Evolutionary conservation across 1,140 invertebrate genomes (phyloP).

Genomic region (Macrostomum lignano): DNA sequence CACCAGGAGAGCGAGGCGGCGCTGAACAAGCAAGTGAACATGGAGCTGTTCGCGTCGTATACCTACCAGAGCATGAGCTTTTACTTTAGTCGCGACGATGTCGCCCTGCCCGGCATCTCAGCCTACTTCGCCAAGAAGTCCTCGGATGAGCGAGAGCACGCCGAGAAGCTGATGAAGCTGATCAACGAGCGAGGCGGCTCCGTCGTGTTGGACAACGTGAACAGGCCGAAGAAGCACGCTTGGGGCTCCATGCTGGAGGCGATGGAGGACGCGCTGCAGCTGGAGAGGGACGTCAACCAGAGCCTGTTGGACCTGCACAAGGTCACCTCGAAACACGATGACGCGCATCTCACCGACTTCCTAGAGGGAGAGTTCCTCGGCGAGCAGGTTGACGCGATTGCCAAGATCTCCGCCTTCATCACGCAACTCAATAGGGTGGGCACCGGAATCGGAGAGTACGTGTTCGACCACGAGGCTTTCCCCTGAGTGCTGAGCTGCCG

Average conservation of each 20-base stretch:
- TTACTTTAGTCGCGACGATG: slow-evolving; percentile 48
- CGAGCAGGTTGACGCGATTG: slow-evolving; percentile 46
- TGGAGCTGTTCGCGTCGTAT: no score
- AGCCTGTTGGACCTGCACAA: no score
- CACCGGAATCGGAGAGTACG: slow-evolving; percentile 40
- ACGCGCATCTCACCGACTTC: slow-evolving; percentile 38
- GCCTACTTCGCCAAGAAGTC: slow-evolving; percentile 43
- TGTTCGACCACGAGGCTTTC: slow-evolving; percentile 39
- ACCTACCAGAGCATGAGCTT: no score
- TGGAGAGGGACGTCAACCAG: no score
- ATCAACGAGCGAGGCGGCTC: no score
- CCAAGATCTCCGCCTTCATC: slow-evolving; percentile 39
- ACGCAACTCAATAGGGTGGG: slow-evolving; percentile 41
- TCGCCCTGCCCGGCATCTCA: slow-evolving; percentile 40
- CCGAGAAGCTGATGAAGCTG: no score
- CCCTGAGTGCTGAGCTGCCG: no score
- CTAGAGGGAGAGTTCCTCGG: slow-evolving; percentile 40
- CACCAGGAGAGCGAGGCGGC: slow-evolving; percentile 44
- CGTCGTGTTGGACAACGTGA: no score
- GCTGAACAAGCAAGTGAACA: slow-evolving; percentile 50
- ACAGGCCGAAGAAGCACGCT: slow-evolving; percentile 33
- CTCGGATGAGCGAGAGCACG: slow-evolving; percentile 45
- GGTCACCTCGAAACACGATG: no score
- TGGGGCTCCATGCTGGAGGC: slow-evolving; percentile 39
- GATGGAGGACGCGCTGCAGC: slow-evolving; percentile 38